Evolutionary conservation across 2,113 vertebrate genomes (phyloP).

Genomic region (Panurus biarmicus): DNA sequence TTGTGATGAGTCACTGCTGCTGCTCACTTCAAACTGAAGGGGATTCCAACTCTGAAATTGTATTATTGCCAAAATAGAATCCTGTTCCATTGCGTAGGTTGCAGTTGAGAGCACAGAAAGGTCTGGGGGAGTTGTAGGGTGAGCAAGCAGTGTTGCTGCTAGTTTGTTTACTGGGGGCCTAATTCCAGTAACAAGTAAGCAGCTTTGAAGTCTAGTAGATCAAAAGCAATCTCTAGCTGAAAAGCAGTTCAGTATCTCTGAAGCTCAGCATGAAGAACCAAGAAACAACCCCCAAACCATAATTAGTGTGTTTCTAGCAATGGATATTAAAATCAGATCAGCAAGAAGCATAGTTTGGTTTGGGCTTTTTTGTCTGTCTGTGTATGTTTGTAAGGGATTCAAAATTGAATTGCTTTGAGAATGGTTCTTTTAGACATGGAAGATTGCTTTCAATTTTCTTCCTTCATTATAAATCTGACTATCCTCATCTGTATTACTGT

Average conservation of each 20-base stretch:
- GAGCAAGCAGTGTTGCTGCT: background rate
- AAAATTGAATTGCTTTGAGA: background rate
- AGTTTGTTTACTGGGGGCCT: background rate
- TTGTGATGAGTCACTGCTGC: constrained; percentile 42
- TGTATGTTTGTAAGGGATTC: background rate
- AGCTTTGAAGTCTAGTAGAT: background rate
- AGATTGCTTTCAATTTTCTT: background rate
- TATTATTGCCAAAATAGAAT: constrained; percentile 21
- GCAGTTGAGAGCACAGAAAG: background rate
- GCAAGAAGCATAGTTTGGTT: background rate
- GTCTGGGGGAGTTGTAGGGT: background rate
- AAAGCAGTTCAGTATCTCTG: background rate
- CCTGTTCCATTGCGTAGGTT: constrained; percentile 37
- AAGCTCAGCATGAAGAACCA: background rate
- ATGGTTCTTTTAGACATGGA: background rate
- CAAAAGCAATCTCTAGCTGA: background rate
- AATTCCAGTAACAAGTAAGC: background rate
- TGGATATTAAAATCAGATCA: background rate
- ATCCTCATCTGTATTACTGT: accelerated
- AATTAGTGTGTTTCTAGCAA: background rate
- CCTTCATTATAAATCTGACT: background rate
- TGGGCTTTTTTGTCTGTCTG: background rate
- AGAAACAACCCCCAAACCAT: background rate
- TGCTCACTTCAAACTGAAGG: constrained; percentile 30
- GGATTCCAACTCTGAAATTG: constrained; percentile 5